Conservation (phyloP, 2,888 invertebrate species). For the Marasmarcha lunaedactyla region DNA sequence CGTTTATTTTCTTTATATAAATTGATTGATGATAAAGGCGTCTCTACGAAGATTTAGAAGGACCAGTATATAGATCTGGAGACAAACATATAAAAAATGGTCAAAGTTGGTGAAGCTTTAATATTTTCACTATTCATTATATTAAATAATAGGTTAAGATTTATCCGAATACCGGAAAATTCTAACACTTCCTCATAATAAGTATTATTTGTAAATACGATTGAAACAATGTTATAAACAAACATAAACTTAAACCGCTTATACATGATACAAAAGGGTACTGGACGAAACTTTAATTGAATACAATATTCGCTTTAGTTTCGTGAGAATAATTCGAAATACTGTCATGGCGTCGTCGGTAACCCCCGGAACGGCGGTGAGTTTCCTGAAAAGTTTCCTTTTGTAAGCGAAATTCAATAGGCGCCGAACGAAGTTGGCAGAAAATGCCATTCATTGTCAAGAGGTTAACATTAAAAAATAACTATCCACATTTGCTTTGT, state of each 20-base stretch:
- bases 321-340: slow-evolving; percentile 34
- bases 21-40: too few species aligned
- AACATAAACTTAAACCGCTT: too few species aligned
- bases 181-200: too few species aligned
- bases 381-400: slow-evolving; percentile 56
- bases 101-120: too few species aligned
- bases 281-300: slow-evolving; percentile 35
- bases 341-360: slow-evolving; percentile 36
- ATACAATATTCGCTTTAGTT: slow-evolving; percentile 33
- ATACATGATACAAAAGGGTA: not conserved
- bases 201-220: too few species aligned
- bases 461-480: slow-evolving; percentile 27
- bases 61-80: too few species aligned
- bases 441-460: slow-evolving; percentile 33
- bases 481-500: slow-evolving; percentile 10
- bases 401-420: slow-evolving; percentile 57
- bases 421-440: slow-evolving; percentile 32
- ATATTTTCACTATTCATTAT: too few species aligned
- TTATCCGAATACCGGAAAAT: too few species aligned
- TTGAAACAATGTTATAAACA: too few species aligned
- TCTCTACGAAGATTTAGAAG: too few species aligned
- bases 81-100: too few species aligned
- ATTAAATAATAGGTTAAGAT: too few species aligned
- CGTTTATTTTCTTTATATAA: slow-evolving; percentile 23
- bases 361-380: slow-evolving; percentile 46